A percentile compares a stretch with the other conserved stretches of the same genome.
phyloP scores from a whole-genome alignment of 2,113 vertebrate species.

The Sinocyclocheilus anshuiensis region DNA sequence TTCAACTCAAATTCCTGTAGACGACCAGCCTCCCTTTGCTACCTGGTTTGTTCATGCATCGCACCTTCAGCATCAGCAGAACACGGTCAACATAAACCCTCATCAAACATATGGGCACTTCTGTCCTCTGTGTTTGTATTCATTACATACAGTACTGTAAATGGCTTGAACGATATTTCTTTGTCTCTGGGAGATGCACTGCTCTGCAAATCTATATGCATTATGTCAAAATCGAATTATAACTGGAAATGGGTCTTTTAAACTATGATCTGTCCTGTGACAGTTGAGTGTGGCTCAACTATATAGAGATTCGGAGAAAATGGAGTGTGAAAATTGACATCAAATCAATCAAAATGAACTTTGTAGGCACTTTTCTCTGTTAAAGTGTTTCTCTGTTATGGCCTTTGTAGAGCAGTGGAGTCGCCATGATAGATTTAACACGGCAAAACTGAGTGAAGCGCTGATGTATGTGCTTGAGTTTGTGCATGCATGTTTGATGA shows the following conservation, averaged over 20 bases:
- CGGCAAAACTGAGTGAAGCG: no score
- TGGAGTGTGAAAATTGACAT: conserved; percentile 5
- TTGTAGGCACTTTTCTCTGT: conserved; percentile 17
- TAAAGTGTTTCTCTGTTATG: neutral
- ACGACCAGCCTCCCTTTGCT: no score
- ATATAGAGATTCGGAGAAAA: neutral
- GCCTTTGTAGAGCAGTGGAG: neutral
- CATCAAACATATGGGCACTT: neutral
- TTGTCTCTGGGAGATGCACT: neutral
- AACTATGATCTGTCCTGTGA: conserved; percentile 4
- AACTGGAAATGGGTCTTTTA: conserved; percentile 11
- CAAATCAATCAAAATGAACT: conserved; percentile 27
- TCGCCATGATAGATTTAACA: neutral
- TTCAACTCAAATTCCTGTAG: no score
- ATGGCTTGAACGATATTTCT: neutral
- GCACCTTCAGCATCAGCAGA: no score
- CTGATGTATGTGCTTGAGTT: no score
- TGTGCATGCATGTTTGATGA: no score
- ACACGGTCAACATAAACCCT: neutral
- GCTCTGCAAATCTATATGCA: neutral
- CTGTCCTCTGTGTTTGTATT: neutral
- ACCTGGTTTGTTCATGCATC: no score
- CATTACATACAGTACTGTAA: neutral
- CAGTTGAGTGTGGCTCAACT: neutral
- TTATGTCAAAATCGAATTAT: neutral